Evolutionary conservation across 35 echinoderm and acorn worm genomes (phyloP), one percentile per base, ranked within the genome.

Genomic region (Lytechinus variegatus): DNA sequence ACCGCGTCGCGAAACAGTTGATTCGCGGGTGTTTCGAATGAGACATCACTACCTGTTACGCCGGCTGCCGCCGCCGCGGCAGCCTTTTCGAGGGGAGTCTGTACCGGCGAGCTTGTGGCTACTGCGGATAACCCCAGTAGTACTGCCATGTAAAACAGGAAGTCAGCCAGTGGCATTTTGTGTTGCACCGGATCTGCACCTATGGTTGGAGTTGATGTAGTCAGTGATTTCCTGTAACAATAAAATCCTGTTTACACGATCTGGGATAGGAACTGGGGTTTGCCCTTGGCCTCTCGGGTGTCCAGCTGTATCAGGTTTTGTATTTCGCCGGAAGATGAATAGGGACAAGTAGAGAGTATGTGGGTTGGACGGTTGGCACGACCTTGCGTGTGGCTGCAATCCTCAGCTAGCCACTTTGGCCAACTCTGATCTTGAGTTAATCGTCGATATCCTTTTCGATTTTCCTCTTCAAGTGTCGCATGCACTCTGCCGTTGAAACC

Each of bases 1-100:
- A 95, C 94, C 9, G 96, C 96, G 54, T 96, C 96, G 86, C 86
- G 53, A 71, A 91, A 96, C 10, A 96, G 93, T 51, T 87, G 96
- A 51, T 95, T 96, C 27, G 89, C 27, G 10, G 92, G 92, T 54
- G 92, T 93, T 53, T 93, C 92, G 27, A 93, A 27, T 9, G 27
- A 6, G 11, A 93, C 92, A 55, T 54, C 92, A n/a, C 53, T 28
- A 6, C n/a, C n/a, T n/a, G n/a, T n/a, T n/a, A n/a, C n/a, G n/a
- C n/a, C n/a, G n/a, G n/a, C n/a, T n/a, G n/a, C n/a, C n/a, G n/a
- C n/a, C n/a, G n/a, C n/a, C n/a, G n/a, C n/a, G n/a, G n/a, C n/a
- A n/a, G 5, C 92, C 55, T 13, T 57, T 57, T 93, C 92, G n/a
- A 93, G 54, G 9, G 92, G 92, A 93, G 92, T 93, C 55, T 93